These are phyloP conservation scores for Miltochrista miniata DNA, from an alignment of 2,888 invertebrate species.

Conservation along the genomic window DNA sequence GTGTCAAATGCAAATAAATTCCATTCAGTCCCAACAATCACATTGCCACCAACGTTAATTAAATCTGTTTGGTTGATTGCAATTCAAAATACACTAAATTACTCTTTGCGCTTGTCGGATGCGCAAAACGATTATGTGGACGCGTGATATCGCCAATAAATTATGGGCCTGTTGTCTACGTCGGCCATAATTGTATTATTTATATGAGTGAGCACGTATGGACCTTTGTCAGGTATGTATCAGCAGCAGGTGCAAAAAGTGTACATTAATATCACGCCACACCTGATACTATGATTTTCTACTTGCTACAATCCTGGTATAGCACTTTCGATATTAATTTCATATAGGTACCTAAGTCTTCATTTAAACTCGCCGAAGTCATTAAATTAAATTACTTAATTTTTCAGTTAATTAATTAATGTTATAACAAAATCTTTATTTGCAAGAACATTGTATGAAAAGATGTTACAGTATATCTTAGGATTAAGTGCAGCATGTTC, in stretches of 20 bases:
- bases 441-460: no score
- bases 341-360: no score
- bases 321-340: no score
- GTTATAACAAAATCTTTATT: not conserved
- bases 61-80: slow-evolving; percentile 35
- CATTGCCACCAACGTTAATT: slow-evolving; percentile 40
- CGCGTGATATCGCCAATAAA: not conserved
- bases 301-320: no score
- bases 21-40: slow-evolving; percentile 37
- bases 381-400: no score
- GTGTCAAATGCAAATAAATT: slow-evolving; percentile 49
- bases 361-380: not conserved
- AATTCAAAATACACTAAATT: slow-evolving; percentile 36
- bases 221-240: not conserved
- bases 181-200: not conserved
- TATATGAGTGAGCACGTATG: not conserved
- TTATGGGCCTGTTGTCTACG: not conserved
- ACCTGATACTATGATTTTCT: no score
- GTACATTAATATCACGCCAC: no score
- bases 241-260: not conserved
- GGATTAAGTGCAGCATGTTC: no score
- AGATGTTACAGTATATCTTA: no score
- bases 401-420: not conserved
- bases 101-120: slow-evolving; percentile 7
- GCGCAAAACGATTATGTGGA: slow-evolving; percentile 8